Evolutionary conservation across 1,140 invertebrate genomes (phyloP).

Genomic region (Drosophila paulistorum): DNA sequence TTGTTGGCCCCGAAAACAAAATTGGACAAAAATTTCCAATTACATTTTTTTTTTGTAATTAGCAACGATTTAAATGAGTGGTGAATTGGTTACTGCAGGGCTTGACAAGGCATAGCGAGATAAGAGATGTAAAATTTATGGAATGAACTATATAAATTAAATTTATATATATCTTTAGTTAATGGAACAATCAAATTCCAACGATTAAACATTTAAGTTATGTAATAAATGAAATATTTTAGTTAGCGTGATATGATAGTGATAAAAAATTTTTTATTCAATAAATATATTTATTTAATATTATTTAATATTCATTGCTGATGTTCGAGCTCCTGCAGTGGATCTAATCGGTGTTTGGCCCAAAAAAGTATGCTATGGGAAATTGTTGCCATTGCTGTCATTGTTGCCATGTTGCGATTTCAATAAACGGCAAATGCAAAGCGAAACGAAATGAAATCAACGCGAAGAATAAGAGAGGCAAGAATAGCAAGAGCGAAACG

Average conservation of each 20-base stretch:
- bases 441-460: constrained; percentile 18
- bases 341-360: constrained; percentile 3
- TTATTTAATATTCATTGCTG: constrained; percentile 7
- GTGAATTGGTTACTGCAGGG: too few species aligned
- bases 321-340: constrained; percentile 7
- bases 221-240: not conserved
- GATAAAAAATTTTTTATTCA: too few species aligned
- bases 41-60: too few species aligned
- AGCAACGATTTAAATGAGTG: too few species aligned
- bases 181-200: not conserved
- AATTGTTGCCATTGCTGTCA: constrained; percentile 48
- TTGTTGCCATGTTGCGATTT: constrained; percentile 57
- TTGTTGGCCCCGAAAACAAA: too few species aligned
- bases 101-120: too few species aligned
- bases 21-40: too few species aligned
- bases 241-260: not conserved
- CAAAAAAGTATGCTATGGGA: constrained; percentile 44
- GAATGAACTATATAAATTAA: too few species aligned
- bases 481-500: constrained; percentile 16
- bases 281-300: too few species aligned
- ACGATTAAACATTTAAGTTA: not conserved
- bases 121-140: too few species aligned
- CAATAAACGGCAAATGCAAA: constrained; percentile 44
- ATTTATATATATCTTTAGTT: too few species aligned
- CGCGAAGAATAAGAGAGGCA: constrained; percentile 29